Percentiles rank a stretch among this genome's conserved stretches.
Conservation (phyloP, 1,140 invertebrate species). For the Diprion similis region DNA sequence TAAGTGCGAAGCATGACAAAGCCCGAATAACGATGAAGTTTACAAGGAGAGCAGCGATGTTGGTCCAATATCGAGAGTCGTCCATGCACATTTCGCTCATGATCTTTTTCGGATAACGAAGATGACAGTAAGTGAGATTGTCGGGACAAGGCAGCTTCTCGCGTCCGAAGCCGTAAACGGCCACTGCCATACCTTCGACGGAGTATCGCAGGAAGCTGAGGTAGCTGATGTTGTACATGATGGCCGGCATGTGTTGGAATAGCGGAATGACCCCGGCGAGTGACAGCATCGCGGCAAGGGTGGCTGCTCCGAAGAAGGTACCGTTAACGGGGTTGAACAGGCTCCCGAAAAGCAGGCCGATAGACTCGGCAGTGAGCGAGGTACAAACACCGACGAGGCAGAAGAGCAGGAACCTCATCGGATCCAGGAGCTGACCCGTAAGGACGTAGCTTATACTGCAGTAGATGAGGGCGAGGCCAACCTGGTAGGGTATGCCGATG, state of each 20-base stretch:
- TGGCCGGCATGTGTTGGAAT: conserved; percentile 76
- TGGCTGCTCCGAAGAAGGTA: conserved; percentile 75
- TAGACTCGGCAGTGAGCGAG: conserved; percentile 73
- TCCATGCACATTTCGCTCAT: conserved; percentile 76
- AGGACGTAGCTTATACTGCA: conserved; percentile 79
- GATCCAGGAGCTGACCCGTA: conserved; percentile 80
- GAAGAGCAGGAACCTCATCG: conserved; percentile 79
- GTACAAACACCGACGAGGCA: conserved; percentile 71
- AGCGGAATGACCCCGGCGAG: conserved; percentile 74
- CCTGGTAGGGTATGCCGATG: conserved; percentile 72
- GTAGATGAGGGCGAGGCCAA: conserved; percentile 68
- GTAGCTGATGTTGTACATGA: conserved; percentile 72
- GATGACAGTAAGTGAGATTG: conserved; percentile 72
- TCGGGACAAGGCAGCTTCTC: conserved; percentile 67
- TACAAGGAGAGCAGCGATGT: conserved; percentile 64
- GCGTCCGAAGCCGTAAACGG: conserved; percentile 80
- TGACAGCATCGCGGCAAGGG: conserved; percentile 66
- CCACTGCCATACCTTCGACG: conserved; percentile 74
- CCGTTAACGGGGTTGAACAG: conserved; percentile 75
- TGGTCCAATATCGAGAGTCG: conserved; percentile 67
- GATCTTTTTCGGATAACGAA: conserved; percentile 67
- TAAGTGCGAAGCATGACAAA: conserved; percentile 68
- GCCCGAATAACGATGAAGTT: conserved; percentile 65
- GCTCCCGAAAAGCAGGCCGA: conserved; percentile 75
- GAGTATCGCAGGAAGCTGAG: conserved; percentile 77